A percentile compares a stretch with the other conserved stretches of the same genome.
phyloP scores from a whole-genome alignment of 2,888 invertebrate genomes.

The Candidula unifasciata region DNA sequence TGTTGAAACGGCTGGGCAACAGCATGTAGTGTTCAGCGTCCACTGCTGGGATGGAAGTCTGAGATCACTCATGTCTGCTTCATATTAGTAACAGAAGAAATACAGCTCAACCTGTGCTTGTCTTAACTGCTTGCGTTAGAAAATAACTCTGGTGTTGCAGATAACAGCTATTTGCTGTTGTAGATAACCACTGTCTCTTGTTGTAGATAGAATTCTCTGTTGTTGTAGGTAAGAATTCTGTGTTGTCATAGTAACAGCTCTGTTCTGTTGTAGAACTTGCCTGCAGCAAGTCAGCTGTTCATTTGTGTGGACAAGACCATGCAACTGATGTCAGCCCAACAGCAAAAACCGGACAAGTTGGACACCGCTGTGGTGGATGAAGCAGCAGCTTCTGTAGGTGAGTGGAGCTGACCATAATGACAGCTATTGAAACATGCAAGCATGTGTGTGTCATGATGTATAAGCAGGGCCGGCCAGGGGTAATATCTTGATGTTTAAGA shows the following conservation, averaged over 20 bases:
- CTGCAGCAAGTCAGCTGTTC: constrained; percentile 28
- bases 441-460: not conserved
- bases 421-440: not conserved
- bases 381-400: not conserved
- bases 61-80: too few relatives aligned
- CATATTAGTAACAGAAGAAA: too few relatives aligned
- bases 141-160: too few relatives aligned
- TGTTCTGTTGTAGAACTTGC: constrained; percentile 27
- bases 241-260: not conserved
- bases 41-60: too few relatives aligned
- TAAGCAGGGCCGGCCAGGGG: not conserved
- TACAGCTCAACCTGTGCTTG: too few relatives aligned
- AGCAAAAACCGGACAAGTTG: not conserved
- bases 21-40: too few relatives aligned
- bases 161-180: too few relatives aligned
- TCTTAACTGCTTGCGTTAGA: too few relatives aligned
- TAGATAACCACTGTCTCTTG: not conserved
- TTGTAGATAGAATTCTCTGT: not conserved
- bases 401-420: not conserved
- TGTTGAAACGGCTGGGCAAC: too few relatives aligned
- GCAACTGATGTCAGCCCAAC: constrained; percentile 5
- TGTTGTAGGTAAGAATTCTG: not conserved
- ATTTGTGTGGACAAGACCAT: constrained; percentile 39
- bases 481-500: too few relatives aligned
- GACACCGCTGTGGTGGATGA: not conserved